Percentiles rank a stretch among this genome's conserved stretches.
These are phyloP conservation scores for Bryconaethiops microstoma DNA, from an alignment of 2,797 vertebrate genomes.

Conservation along the genomic window DNA sequence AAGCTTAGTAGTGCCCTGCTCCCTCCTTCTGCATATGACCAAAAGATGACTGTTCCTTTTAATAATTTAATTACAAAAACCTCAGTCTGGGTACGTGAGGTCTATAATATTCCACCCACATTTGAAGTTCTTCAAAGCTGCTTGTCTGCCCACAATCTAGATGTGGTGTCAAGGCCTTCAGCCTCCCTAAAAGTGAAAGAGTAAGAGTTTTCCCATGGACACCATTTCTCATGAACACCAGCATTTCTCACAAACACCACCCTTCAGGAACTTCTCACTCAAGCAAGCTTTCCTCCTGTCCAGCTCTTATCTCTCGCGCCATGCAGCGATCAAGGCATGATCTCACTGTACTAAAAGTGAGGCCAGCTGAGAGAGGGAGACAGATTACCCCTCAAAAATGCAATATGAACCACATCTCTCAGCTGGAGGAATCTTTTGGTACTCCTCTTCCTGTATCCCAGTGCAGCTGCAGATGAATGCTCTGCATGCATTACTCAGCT, in stretches of 20 bases:
- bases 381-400: background rate
- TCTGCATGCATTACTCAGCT: background rate
- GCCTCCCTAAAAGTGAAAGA: slow-evolving; percentile 24
- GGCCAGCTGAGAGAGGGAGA: slow-evolving; percentile 11
- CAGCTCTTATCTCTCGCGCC: slow-evolving; percentile 19
- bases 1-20: background rate
- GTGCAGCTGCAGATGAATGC: background rate
- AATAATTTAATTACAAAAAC: background rate
- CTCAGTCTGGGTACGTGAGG: background rate
- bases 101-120: slow-evolving; percentile 17
- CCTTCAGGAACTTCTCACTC: slow-evolving; percentile 17
- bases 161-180: slow-evolving; percentile 20
- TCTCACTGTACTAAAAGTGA: slow-evolving; percentile 14
- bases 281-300: slow-evolving; percentile 24
- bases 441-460: background rate
- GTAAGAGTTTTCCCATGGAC: slow-evolving; percentile 30
- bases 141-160: slow-evolving; percentile 8
- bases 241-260: slow-evolving; percentile 6
- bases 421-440: slow-evolving; percentile 3
- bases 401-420: slow-evolving; percentile 5
- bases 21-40: background rate
- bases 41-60: background rate
- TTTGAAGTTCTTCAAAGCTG: background rate
- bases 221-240: slow-evolving; percentile 1
- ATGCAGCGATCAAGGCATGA: slow-evolving; percentile 38